Percentiles rank a stretch among this genome's conserved stretches.
Evolutionary conservation across 1,140 invertebrate species (phyloP).

Genomic region (Acyrthosiphon pisum): DNA sequence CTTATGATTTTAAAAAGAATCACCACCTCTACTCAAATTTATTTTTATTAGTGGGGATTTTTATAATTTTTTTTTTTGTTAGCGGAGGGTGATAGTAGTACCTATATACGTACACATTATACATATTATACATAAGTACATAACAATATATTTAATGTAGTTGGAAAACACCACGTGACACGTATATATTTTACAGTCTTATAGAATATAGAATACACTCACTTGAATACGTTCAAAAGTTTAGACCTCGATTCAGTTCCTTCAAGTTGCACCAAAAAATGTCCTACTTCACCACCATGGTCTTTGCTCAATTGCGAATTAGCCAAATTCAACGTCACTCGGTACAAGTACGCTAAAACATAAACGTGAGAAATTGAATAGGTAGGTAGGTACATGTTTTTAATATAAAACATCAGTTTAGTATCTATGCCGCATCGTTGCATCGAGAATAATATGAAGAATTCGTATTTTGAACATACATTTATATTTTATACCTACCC

Average conservation of each 20-base stretch:
- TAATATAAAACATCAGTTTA: background rate
- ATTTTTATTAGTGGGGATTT: background rate
- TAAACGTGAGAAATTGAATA: background rate
- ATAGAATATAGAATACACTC: constrained; percentile 28
- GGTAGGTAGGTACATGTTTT: background rate
- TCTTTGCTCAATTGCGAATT: constrained; percentile 73
- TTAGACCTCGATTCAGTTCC: constrained; percentile 68
- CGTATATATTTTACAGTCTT: background rate
- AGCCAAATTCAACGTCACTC: constrained; percentile 76
- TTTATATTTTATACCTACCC: no score
- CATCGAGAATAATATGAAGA: no score
- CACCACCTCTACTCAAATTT: background rate
- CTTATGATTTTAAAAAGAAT: background rate
- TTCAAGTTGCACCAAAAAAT: constrained; percentile 73
- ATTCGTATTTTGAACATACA: no score
- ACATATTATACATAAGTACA: background rate
- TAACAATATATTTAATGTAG: background rate
- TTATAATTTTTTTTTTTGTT: no score
- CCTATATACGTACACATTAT: background rate
- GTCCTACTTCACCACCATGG: constrained; percentile 81
- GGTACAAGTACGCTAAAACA: constrained; percentile 75
- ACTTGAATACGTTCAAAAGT: constrained; percentile 60
- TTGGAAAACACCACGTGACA: background rate
- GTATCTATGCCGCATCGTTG: background rate
- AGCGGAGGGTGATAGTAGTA: background rate